A percentile compares a stretch with the other conserved stretches of the same genome.
phyloP scores from a whole-genome alignment of 2,113 vertebrate species.

The Phylloscopus trochiloides region DNA sequence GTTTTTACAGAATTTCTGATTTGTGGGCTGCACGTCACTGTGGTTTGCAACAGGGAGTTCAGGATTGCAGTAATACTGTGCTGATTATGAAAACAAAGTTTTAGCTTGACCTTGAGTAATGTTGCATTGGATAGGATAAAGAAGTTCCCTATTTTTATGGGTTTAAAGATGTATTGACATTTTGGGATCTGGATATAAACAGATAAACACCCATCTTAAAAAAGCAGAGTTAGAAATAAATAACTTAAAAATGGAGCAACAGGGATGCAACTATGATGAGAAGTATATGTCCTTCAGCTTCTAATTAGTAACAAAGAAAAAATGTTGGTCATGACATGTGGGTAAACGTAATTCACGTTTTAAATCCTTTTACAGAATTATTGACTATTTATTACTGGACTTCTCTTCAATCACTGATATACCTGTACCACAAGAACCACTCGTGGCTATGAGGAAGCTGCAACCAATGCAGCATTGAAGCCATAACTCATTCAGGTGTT shows the following conservation, averaged over 20 bases:
- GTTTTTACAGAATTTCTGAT: slow-evolving; percentile 39
- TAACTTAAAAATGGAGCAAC: neutral
- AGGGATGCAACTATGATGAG: neutral
- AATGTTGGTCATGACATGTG: neutral
- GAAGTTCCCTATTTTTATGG: neutral
- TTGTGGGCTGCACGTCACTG: neutral
- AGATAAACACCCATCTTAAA: neutral
- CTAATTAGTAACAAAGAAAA: neutral
- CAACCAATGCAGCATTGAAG: slow-evolving; percentile 25
- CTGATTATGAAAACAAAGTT: neutral
- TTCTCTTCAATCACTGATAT: slow-evolving; percentile 42
- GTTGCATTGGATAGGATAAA: neutral
- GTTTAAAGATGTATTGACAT: neutral
- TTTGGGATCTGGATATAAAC: neutral
- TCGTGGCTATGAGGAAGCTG: slow-evolving; percentile 39
- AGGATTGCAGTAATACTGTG: neutral
- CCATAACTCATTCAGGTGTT: slow-evolving; percentile 68
- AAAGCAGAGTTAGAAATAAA: neutral
- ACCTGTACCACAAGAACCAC: slow-evolving; percentile 6
- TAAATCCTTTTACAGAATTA: slow-evolving; percentile 57
- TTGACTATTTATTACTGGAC: slow-evolving; percentile 49
- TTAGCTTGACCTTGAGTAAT: neutral
- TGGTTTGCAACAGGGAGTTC: neutral
- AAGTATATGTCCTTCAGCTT: neutral
- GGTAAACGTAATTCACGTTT: neutral